Percentiles rank a stretch among this genome's conserved stretches.
Evolutionary conservation across 37 sponge, comb jelly and placozoan species (phyloP).

Genomic region (Geodia barretti): DNA sequence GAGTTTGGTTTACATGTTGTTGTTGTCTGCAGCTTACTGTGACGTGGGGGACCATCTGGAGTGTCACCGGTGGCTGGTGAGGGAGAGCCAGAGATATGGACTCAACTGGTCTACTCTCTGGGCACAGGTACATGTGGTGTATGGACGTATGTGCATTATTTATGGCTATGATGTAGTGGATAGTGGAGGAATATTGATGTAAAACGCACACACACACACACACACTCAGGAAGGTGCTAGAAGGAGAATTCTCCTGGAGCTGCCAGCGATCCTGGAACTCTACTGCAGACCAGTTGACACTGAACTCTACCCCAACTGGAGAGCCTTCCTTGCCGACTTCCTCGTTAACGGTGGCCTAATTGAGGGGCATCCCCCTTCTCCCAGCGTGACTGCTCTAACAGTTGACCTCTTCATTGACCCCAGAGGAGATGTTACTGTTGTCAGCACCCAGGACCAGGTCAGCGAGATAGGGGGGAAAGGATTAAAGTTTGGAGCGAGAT

Average conservation of each 20-base stretch:
- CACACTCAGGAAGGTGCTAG: conserved; percentile 38
- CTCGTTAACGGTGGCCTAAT: conserved; percentile 71
- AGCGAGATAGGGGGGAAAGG: neutral
- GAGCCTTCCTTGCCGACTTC: conserved; percentile 41
- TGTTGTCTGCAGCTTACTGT: conserved; percentile 90
- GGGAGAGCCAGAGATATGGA: conserved; percentile 85
- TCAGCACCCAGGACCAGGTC: conserved; percentile 85
- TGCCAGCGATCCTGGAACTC: conserved; percentile 32
- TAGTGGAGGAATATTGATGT: neutral
- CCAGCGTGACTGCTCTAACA: conserved; percentile 86
- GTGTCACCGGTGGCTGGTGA: conserved; percentile 83
- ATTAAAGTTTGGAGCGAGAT: no score
- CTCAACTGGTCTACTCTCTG: conserved; percentile 81
- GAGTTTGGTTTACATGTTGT: no score
- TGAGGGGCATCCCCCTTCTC: conserved; percentile 87
- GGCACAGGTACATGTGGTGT: conserved; percentile 64
- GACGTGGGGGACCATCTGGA: conserved; percentile 72
- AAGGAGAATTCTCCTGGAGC: conserved; percentile 38
- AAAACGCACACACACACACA: conserved; percentile 14
- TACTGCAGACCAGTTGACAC: conserved; percentile 38
- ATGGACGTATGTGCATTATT: neutral
- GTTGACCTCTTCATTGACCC: conserved; percentile 88
- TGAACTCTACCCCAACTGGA: conserved; percentile 43
- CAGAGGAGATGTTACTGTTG: conserved; percentile 55
- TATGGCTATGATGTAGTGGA: neutral